Evolutionary conservation across 2,113 vertebrate genomes (phyloP).

Genomic region (Alethe diademata): DNA sequence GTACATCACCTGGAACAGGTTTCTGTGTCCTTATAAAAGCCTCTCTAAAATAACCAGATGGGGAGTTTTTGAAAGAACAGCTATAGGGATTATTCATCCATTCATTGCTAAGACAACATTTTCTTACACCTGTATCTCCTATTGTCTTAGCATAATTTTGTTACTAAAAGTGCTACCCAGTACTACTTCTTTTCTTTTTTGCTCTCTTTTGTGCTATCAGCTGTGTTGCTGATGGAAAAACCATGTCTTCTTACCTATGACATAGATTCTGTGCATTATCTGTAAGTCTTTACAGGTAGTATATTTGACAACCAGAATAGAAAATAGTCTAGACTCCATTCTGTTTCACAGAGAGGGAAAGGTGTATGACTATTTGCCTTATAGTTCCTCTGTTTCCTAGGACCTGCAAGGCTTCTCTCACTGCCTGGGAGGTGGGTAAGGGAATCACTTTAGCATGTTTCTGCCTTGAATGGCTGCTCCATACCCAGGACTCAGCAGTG

Average conservation of each 20-base stretch:
- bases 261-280: background rate
- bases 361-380: background rate
- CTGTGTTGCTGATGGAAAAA: background rate
- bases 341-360: background rate
- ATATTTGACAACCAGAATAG: background rate
- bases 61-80: background rate
- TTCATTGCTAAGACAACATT: background rate
- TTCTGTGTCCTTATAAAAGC: background rate
- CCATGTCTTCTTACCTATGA: background rate
- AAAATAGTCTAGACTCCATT: background rate
- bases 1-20: background rate
- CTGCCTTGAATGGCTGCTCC: background rate
- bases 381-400: background rate
- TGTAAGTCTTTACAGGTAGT: background rate
- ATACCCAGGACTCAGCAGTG: accelerated
- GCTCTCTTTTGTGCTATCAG: background rate
- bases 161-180: background rate
- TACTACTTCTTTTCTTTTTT: background rate
- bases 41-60: background rate
- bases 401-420: background rate
- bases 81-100: background rate
- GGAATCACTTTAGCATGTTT: accelerated
- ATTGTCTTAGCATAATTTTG: background rate
- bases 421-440: background rate
- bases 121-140: background rate